These are phyloP conservation scores for Ibycter americanus DNA, from an alignment of 2,797 vertebrate species.

Conservation along the genomic window DNA sequence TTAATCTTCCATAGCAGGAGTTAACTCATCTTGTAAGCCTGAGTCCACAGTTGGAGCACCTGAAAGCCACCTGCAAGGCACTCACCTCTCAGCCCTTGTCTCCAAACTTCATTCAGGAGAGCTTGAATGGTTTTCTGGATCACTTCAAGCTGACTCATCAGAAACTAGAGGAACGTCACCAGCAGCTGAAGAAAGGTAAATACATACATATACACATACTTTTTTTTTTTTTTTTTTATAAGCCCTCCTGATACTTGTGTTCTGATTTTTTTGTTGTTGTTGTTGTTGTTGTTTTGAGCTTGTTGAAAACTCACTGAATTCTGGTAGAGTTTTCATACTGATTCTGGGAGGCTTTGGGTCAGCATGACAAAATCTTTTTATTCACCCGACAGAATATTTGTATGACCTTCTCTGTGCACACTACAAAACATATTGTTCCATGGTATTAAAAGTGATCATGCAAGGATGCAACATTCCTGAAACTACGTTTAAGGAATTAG, in stretches of 20 bases:
- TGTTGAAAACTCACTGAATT: background rate
- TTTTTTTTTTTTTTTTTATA: background rate
- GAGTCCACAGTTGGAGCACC: slow-evolving; percentile 73
- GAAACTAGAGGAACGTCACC: slow-evolving; percentile 77
- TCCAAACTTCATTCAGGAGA: slow-evolving; percentile 78
- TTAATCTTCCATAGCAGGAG: slow-evolving; percentile 74
- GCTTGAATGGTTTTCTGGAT: slow-evolving; percentile 70
- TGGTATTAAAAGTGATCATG: background rate
- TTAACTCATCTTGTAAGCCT: slow-evolving; percentile 75
- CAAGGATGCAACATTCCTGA: background rate
- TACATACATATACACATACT: background rate
- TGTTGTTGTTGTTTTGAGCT: background rate
- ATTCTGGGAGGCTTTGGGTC: background rate
- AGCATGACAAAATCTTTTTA: background rate
- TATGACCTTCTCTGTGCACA: background rate
- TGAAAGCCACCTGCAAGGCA: slow-evolving; percentile 69
- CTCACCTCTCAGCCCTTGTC: slow-evolving; percentile 66
- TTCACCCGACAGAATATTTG: background rate
- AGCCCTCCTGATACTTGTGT: background rate
- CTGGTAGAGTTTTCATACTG: background rate
- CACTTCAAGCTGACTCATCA: slow-evolving; percentile 75
- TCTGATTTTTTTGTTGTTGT: background rate
- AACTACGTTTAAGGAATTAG: background rate
- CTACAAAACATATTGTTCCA: background rate
- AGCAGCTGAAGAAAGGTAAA: slow-evolving; percentile 82